phyloP scores from a whole-genome alignment of 2,888 invertebrate genomes.

The Scrobipalpa atriplicella region DNA sequence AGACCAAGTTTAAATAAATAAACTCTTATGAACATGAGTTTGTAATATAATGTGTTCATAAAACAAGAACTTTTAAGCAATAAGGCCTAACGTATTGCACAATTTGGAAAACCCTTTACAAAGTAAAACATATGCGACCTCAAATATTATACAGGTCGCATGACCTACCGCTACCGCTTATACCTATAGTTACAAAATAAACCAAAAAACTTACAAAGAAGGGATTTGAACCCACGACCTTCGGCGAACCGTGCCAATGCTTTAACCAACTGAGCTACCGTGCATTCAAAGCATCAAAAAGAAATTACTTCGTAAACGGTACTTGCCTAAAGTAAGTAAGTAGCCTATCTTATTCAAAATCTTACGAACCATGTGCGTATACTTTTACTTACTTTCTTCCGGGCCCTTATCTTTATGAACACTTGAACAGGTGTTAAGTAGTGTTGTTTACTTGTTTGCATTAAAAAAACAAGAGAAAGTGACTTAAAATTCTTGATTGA shows the following conservation, averaged over 20 bases:
- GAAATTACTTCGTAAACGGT: no score
- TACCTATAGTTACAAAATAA: no score
- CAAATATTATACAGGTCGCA: neutral
- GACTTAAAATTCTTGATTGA: slow-evolving; percentile 5
- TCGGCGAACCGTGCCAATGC: no score
- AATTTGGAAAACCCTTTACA: neutral
- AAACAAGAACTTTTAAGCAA: neutral
- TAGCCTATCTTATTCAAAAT: neutral
- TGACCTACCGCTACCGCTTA: no score
- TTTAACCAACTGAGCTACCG: no score
- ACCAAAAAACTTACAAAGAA: no score
- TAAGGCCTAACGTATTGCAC: neutral
- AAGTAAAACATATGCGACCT: neutral
- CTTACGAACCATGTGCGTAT: neutral
- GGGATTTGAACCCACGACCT: no score
- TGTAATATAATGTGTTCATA: no score
- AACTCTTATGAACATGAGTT: no score
- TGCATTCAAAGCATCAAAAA: no score
- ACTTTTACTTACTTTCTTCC: slow-evolving; percentile 6
- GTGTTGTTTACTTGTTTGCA: neutral
- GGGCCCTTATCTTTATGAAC: neutral
- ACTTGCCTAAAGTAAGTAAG: no score
- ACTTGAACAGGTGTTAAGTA: slow-evolving; percentile 4
- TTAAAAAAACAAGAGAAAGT: neutral
- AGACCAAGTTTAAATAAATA: no score